Base-by-base conservation (phyloP, 2,113 vertebrate species). In the Athene cunicularia region DNA sequence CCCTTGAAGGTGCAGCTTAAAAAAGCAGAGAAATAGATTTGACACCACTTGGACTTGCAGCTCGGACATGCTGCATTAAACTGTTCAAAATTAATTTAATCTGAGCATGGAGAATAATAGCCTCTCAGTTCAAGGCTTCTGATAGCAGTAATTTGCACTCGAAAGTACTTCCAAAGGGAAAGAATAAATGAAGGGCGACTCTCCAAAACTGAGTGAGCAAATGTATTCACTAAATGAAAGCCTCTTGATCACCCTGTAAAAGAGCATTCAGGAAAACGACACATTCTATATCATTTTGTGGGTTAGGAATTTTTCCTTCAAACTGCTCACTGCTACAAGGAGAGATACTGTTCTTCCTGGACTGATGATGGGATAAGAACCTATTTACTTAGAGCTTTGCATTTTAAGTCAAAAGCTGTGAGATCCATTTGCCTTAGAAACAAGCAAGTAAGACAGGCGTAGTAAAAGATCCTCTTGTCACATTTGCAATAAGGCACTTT, bases 71-170 rank as follows among this genome's bases (percentile, higher is more conserved):
- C 98, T 98, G 98, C 98, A 98, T 98, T 98, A 98, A 98, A 98
- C 98, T 98, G 98, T 98, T 99, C 97, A 98, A 98, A 99, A 98
- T 98, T 98, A 99, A 99, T 99, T 99, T 98, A 98, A 98, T 98
- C 98, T 98, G 98, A 98, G 98, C 97, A 97, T 97, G 93, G 98
- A 98, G 98, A 98, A 98, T 98, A 98, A 99, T 98, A 98, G 98
- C 98, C 98, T 98, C 97, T 98, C 98, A 98, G 97, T 98, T 98
- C 98, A 98, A 98, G 98, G 98, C 97, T 98, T 97, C 97, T 97
- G 98, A 98, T 98, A 98, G 98, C 98, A 98, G 98, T 98, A 98
- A 98, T 98, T 98, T 99, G 97, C 98, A 98, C 98, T 98, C 97
- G 35, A 98, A 98, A 98, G 97, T 98, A 98, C 98, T 98, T 98